Evolutionary conservation across 2,888 invertebrate genomes (phyloP), one percentile per base, ranked within the genome.

Genomic region (Drosophila vallismaia): DNA sequence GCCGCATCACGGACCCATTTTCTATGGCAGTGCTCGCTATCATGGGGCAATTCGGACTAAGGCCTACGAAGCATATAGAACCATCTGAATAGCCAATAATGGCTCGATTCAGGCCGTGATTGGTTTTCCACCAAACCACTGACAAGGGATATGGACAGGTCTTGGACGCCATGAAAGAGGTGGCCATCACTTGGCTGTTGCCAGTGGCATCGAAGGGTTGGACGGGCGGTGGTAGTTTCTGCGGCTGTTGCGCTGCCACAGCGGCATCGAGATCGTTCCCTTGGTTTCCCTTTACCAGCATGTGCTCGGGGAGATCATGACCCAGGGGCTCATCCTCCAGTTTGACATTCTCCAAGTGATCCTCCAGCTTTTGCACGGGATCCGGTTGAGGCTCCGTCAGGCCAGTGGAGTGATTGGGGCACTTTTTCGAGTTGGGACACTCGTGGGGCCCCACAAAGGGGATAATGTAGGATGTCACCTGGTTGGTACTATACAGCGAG

Each of bases 91-190:
- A 94, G n/a, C 95, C 95, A 79, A 95, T 93, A 69, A 95, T 93
- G 48, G 95, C 93, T 76, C 95, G 93, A 88, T 94, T 95, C 74
- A 95, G 94, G 33, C 94, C 94, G 80, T 95, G 95, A 28, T 89
- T 80, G 9, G 96, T 96, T 77, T 95, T 94, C 96, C 96, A 96
- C 95, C 96, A 96, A 9, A 94, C 94, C 5, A 94, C 93, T 60
- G 94, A 94, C 9, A 94, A 92, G 3, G 95, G 95, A 74, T 89
- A 91, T 0, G 92, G 92, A 53, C 92, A 92, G 3, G 91, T 91
- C 42, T 89, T 88, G 1, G 91, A 91, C n/a, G 90, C 91, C 90
- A 91, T 89, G 57, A 91, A 91, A 3, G 91, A 91, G 19, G 82
- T 76, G 50, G 86, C 86, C 86, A 90, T 89, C 44, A 90, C 79